phyloP scores from a whole-genome alignment of 1,140 invertebrate species.

The Lamellibrachia luymesi region DNA sequence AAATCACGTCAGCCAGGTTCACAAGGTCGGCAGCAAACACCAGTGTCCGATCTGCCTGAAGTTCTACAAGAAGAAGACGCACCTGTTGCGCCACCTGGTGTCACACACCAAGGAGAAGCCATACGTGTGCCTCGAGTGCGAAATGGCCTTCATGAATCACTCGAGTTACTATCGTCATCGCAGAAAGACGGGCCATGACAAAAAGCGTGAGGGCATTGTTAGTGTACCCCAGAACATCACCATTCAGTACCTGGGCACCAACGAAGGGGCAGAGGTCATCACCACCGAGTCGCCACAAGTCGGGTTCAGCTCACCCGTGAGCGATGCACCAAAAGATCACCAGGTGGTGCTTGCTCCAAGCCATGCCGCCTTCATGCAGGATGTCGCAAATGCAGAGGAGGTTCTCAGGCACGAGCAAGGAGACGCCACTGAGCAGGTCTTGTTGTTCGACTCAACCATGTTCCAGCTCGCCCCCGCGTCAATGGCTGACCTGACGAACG shows the following conservation, averaged over 20 bases:
- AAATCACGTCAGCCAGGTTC: constrained; percentile 14
- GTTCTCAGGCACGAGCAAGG: neutral
- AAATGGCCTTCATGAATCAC: constrained; percentile 18
- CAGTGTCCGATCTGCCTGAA: constrained; percentile 27
- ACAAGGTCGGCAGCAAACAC: constrained; percentile 21
- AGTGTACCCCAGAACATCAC: constrained; percentile 28
- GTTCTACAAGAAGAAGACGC: constrained; percentile 26
- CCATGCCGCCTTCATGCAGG: neutral
- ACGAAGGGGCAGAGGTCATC: neutral
- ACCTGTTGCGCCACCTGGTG: constrained; percentile 24
- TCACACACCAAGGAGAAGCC: constrained; percentile 21
- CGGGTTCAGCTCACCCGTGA: neutral
- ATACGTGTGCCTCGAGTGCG: constrained; percentile 23
- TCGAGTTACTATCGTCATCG: constrained; percentile 25
- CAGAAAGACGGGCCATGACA: constrained; percentile 19
- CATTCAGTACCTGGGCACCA: constrained; percentile 19
- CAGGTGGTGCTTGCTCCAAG: neutral
- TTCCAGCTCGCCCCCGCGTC: neutral
- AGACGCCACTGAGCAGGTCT: neutral
- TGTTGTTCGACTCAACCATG: neutral
- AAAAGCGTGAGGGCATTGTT: constrained; percentile 21
- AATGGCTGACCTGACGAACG: neutral
- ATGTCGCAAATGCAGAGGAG: neutral
- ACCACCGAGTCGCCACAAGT: neutral
- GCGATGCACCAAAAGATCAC: neutral